Percentiles rank a stretch among this genome's conserved stretches.
phyloP scores from a whole-genome alignment of 2,888 invertebrate genomes.

The Platerodrilus igneus region DNA sequence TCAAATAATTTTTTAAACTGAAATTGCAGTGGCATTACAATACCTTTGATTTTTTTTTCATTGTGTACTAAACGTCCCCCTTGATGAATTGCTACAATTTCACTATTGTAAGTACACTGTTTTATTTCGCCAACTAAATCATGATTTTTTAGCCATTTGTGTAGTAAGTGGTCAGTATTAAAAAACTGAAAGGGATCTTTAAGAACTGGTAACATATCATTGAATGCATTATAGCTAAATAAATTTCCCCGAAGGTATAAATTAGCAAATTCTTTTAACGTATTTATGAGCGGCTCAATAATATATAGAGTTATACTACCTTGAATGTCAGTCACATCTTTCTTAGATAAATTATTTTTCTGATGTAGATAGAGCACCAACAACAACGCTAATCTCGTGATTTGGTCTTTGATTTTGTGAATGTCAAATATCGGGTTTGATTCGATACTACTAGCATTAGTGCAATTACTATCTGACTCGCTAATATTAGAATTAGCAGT shows the following conservation, averaged over 20 bases:
- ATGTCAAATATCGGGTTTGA: too few relatives aligned
- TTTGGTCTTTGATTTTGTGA: too few relatives aligned
- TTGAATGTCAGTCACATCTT: conserved; percentile 12
- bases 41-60: conserved; percentile 17
- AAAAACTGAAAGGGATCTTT: conserved; percentile 10
- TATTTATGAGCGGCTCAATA: conserved; percentile 9
- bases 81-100: conserved; percentile 8
- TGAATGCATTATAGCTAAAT: conserved; percentile 8
- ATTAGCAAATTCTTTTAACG: conserved; percentile 12
- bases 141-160: conserved; percentile 9
- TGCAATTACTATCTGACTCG: too few relatives aligned
- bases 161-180: conserved; percentile 14
- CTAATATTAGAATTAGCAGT: too few relatives aligned
- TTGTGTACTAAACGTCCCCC: conserved; percentile 11
- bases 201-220: too few relatives aligned
- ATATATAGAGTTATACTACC: conserved; percentile 1
- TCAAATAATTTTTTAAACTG: conserved; percentile 21
- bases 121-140: conserved; percentile 7
- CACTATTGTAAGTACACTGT: conserved; percentile 12
- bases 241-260: conserved; percentile 9
- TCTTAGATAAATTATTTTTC: conserved; percentile 9
- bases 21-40: conserved; percentile 20
- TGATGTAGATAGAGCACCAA: conserved; percentile 10
- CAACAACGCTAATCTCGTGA: conserved; percentile 6
- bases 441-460: too few relatives aligned